Conservation (phyloP, 2,888 invertebrate genomes). For the Emmelina monodactyla region DNA sequence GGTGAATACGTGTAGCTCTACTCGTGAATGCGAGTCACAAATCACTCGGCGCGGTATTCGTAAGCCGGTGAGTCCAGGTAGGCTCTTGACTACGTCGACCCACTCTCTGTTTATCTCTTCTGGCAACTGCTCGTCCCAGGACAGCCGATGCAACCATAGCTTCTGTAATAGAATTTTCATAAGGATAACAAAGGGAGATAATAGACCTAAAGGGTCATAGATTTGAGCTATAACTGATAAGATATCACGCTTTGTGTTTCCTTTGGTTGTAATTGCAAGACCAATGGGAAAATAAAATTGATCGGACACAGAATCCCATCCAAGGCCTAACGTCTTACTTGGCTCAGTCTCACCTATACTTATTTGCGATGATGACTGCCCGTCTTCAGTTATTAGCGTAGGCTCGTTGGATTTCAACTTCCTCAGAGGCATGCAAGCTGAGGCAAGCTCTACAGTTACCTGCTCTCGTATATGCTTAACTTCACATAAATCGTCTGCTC, state of each 20-base stretch:
- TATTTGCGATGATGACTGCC: slow-evolving; percentile 9
- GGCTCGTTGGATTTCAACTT: slow-evolving; percentile 19
- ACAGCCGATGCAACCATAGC: slow-evolving; percentile 8
- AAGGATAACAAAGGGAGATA: slow-evolving; percentile 9
- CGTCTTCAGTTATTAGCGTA: slow-evolving; percentile 7
- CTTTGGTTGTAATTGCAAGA: neutral
- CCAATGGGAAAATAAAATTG: slow-evolving; percentile 10
- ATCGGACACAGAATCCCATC: slow-evolving; percentile 12
- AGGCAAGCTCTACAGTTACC: slow-evolving; percentile 12
- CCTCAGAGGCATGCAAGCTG: slow-evolving; percentile 16
- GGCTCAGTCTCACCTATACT: slow-evolving; percentile 8
- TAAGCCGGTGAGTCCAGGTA: slow-evolving; percentile 1
- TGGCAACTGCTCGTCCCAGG: slow-evolving; percentile 9
- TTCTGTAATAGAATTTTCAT: slow-evolving; percentile 11
- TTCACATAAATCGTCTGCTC: slow-evolving; percentile 10
- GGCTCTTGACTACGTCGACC: slow-evolving; percentile 1
- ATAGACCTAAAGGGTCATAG: slow-evolving; percentile 10
- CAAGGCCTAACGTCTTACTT: slow-evolving; percentile 13
- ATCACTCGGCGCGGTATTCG: slow-evolving; percentile 1
- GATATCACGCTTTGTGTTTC: slow-evolving; percentile 8
- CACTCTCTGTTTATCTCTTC: slow-evolving; percentile 3
- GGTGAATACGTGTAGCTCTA: slow-evolving; percentile 4
- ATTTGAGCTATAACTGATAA: slow-evolving; percentile 12
- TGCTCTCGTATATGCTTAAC: slow-evolving; percentile 6
- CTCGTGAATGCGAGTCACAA: neutral